A percentile compares a stretch with the other conserved stretches of the same genome.
Conservation (phyloP, 1,140 invertebrate genomes). For the Cydia strobilella region DNA sequence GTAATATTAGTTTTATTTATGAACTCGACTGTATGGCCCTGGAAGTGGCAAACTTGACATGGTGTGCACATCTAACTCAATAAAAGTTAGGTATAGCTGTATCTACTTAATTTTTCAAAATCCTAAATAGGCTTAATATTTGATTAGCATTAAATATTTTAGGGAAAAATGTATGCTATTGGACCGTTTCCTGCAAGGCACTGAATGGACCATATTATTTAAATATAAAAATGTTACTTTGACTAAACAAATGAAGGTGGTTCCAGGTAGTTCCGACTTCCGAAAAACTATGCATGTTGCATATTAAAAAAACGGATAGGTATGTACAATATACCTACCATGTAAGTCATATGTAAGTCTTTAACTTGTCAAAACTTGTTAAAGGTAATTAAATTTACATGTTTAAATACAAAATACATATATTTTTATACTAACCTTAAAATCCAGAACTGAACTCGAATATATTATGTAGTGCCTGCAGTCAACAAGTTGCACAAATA, state of each 20-base stretch:
- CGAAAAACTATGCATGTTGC: not conserved
- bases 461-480: constrained; percentile 6
- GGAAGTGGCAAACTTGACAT: too few relatives aligned
- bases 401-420: not conserved
- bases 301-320: not conserved
- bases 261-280: constrained; percentile 6
- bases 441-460: constrained; percentile 23
- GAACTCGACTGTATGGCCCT: too few relatives aligned
- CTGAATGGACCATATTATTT: not conserved
- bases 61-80: too few relatives aligned
- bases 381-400: not conserved
- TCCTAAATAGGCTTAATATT: too few relatives aligned
- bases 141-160: not conserved
- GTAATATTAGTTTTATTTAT: too few relatives aligned
- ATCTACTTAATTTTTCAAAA: too few relatives aligned
- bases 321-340: not conserved
- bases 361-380: not conserved
- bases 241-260: constrained; percentile 16
- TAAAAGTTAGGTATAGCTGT: too few relatives aligned
- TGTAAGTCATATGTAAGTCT: not conserved
- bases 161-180: not conserved
- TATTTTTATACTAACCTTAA: constrained; percentile 30
- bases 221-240: not conserved
- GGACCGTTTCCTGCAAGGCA: not conserved
- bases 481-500: constrained; percentile 25